Conservation (phyloP, 2,888 invertebrate genomes). For the Drosophila affinis region DNA sequence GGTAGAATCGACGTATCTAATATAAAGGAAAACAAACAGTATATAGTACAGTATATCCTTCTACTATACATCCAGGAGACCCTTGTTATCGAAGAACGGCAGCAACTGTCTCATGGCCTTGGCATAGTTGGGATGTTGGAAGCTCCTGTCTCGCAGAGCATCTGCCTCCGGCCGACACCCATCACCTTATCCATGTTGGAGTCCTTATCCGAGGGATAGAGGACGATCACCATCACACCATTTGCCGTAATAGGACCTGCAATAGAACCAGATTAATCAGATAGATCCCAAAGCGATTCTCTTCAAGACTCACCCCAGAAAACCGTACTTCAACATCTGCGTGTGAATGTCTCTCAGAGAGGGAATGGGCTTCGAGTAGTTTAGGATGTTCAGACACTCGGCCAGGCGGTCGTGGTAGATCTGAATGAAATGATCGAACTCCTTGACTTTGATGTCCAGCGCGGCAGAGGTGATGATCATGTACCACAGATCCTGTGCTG, state of each 20-base stretch:
- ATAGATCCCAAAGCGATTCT: not conserved
- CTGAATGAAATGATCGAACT: constrained; percentile 78
- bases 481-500: constrained; percentile 79
- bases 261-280: not conserved
- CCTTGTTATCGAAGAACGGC: constrained; percentile 78
- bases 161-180: constrained; percentile 61
- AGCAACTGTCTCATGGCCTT: constrained; percentile 70
- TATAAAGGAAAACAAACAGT: no score
- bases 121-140: constrained; percentile 65
- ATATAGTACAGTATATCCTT: not conserved
- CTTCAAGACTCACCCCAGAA: constrained; percentile 69
- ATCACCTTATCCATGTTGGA: constrained; percentile 65
- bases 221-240: constrained; percentile 46
- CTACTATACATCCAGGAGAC: constrained; percentile 44
- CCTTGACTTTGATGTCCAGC: constrained; percentile 67
- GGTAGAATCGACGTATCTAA: no score
- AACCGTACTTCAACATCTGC: constrained; percentile 70
- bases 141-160: constrained; percentile 54
- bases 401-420: constrained; percentile 76
- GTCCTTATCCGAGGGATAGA: constrained; percentile 71
- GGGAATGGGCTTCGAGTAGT: constrained; percentile 73
- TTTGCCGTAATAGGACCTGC: constrained; percentile 62
- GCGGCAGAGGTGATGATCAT: constrained; percentile 71
- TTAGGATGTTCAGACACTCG: constrained; percentile 69
- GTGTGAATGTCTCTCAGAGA: constrained; percentile 71